Percentiles rank a stretch among this genome's conserved stretches.
Conservation (phyloP, 2,797 vertebrate species). For the Channa striata region DNA sequence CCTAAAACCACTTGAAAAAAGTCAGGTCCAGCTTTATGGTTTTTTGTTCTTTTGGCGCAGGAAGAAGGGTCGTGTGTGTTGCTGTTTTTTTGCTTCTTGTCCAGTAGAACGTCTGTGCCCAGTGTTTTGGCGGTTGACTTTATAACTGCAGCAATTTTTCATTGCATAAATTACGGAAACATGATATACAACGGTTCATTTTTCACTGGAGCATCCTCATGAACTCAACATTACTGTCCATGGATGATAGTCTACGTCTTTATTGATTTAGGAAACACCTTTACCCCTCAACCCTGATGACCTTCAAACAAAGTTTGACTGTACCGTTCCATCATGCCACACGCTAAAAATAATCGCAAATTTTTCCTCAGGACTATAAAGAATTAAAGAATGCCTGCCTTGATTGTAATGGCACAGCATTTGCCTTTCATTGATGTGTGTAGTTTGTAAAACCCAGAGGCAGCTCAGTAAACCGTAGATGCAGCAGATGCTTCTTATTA, state of each 20-base stretch:
- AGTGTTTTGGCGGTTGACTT: too few relatives aligned
- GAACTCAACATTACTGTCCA: slow-evolving; percentile 9
- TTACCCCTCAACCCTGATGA: slow-evolving; percentile 31
- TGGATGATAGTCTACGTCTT: neutral
- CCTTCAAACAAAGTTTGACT: neutral
- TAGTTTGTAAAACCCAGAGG: slow-evolving; percentile 32
- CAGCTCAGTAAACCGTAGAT: slow-evolving; percentile 18
- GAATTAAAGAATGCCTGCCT: neutral
- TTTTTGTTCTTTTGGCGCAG: too few relatives aligned
- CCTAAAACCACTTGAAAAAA: neutral
- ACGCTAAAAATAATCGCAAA: slow-evolving; percentile 17
- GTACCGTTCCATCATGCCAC: slow-evolving; percentile 10
- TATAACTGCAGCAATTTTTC: neutral
- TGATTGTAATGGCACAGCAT: slow-evolving; percentile 21
- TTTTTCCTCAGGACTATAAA: slow-evolving; percentile 15
- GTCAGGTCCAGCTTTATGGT: too few relatives aligned
- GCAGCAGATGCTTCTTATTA: slow-evolving; percentile 47
- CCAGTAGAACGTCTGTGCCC: too few relatives aligned
- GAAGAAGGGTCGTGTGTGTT: too few relatives aligned
- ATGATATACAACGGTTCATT: neutral
- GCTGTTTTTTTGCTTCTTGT: too few relatives aligned
- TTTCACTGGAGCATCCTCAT: slow-evolving; percentile 9
- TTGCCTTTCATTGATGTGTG: slow-evolving; percentile 26
- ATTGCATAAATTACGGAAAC: neutral
- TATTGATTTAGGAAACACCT: slow-evolving; percentile 30